phyloP scores from a whole-genome alignment of 2,888 invertebrate species.

The Listrodromus nycthemerus region DNA sequence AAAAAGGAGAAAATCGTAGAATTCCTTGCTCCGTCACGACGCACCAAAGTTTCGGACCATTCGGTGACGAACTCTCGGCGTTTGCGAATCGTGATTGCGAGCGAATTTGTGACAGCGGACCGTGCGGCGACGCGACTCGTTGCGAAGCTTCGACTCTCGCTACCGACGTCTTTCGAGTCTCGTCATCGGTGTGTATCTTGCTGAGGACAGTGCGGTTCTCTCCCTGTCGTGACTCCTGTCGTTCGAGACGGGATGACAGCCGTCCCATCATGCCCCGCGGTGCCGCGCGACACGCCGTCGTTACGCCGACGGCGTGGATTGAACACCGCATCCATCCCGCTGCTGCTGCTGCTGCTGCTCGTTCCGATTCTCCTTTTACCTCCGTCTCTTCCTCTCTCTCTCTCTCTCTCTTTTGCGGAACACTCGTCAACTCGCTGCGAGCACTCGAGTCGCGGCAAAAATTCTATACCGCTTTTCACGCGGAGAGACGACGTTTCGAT shows the following conservation, averaged over 20 bases:
- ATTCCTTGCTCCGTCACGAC: neutral
- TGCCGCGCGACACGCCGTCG: conserved; percentile 54
- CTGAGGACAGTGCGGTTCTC: conserved; percentile 4
- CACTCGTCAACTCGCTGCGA: conserved; percentile 7
- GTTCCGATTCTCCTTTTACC: neutral
- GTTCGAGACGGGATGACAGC: conserved; percentile 42
- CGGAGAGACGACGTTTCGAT: neutral
- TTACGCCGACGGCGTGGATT: conserved; percentile 38
- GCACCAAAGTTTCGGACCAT: neutral
- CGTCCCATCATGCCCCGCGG: conserved; percentile 43
- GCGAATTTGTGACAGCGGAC: neutral
- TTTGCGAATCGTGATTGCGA: conserved; percentile 1
- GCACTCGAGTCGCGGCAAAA: neutral
- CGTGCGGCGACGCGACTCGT: neutral
- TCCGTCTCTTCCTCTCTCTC: too few species aligned
- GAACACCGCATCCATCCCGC: conserved; percentile 31
- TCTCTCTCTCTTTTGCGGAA: neutral
- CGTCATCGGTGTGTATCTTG: conserved; percentile 18
- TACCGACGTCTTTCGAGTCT: conserved; percentile 24
- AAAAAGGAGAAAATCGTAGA: neutral
- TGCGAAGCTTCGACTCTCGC: conserved; percentile 9
- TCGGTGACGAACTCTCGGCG: neutral
- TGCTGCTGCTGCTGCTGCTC: neutral
- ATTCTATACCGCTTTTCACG: conserved; percentile 14
- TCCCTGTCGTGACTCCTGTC: conserved; percentile 54